Evolutionary conservation across 2,113 vertebrate genomes (phyloP), one percentile per base, ranked within the genome.

Genomic region (Girardinichthys multiradiatus): DNA sequence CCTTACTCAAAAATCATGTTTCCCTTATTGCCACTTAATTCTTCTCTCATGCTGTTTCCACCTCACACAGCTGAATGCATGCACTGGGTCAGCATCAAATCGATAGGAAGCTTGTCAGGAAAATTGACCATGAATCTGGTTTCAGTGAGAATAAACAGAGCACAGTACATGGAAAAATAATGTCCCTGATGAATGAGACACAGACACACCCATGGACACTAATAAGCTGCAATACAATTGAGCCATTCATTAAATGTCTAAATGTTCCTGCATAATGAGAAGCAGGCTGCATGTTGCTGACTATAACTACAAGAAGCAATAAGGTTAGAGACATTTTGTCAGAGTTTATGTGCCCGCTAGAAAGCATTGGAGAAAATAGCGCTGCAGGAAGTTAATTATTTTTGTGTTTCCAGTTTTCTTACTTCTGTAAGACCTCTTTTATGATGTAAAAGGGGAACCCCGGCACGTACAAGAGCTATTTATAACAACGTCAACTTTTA

Each of bases 151-250:
- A 10, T 54, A 54, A 54, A 54, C 48, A 54, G 48, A 54, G 48
- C 21, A 54, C 48, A 54, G 48, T 54, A 11, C 24, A n/a, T 54
- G 48, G 21, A 54, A 29, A 28, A 58, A 26, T 58, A 58, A 58
- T 58, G 42, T 17, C 42, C 42, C 42, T 19, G 42, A 54, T 54
- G 48, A 54, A 24, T 54, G 48, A 54, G 48, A n/a, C 48, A 54
- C 48, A 54, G 24, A 24, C 48, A 54, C 48, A 54, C 48, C 24
- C 26, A 31, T 45, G 33, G 33, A 57, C 42, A 15, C 37, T 75
- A 63, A 42, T 57, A 57, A 66, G 35, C 42, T 54, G 64, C 27
- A 61, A 62, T 57, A 28, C 33, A 57, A 76, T 13, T 63, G 21
- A 70, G 30, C 58, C n/a, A 64, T 57, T 64, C 33, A 68, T 62